Conservation (phyloP, 2,113 vertebrate genomes). For the Capreolus pygargus region DNA sequence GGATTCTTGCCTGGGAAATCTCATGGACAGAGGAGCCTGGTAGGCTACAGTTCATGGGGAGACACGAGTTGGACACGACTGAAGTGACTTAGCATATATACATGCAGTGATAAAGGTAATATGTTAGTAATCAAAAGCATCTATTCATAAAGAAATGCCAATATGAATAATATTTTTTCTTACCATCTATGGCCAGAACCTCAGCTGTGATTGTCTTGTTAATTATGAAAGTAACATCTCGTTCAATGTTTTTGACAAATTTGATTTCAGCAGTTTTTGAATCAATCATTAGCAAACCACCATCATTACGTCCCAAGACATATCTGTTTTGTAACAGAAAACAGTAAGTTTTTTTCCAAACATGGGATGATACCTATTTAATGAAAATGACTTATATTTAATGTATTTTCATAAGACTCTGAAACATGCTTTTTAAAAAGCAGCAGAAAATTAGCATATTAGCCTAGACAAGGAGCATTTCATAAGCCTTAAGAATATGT, state of each 20-base stretch:
- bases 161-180: slow-evolving; percentile 46
- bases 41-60: neutral
- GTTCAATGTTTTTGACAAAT: slow-evolving; percentile 82
- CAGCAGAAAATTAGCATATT: neutral
- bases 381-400: neutral
- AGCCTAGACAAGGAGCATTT: neutral
- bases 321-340: slow-evolving; percentile 80
- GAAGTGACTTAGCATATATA: neutral
- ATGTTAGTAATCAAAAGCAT: neutral
- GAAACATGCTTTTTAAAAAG: neutral
- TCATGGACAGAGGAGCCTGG: neutral
- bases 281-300: slow-evolving; percentile 85
- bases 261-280: slow-evolving; percentile 86
- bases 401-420: neutral
- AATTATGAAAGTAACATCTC: slow-evolving; percentile 81
- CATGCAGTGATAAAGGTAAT: neutral
- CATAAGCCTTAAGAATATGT: neutral
- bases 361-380: neutral
- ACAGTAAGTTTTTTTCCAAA: slow-evolving; percentile 19
- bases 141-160: neutral
- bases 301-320: slow-evolving; percentile 83
- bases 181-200: slow-evolving; percentile 85
- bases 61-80: neutral
- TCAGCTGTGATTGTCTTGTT: slow-evolving; percentile 85
- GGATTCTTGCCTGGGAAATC: neutral